Conservation (phyloP, 2,888 invertebrate species). For the Thymelicus sylvestris region DNA sequence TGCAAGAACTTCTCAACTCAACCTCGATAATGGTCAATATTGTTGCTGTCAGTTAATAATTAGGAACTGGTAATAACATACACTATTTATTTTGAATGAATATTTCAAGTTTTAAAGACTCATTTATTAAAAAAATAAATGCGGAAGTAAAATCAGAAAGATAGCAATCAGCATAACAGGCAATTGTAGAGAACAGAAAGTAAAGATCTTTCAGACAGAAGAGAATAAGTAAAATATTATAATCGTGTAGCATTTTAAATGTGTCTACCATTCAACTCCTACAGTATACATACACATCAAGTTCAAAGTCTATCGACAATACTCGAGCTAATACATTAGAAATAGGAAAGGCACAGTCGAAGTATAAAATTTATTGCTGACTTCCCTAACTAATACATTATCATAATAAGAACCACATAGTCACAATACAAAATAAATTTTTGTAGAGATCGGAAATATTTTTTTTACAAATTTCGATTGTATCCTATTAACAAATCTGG, state of each 20-base stretch:
- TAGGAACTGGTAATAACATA: no score
- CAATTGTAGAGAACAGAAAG: neutral
- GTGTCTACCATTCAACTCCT: conserved; percentile 61
- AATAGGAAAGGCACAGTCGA: conserved; percentile 85
- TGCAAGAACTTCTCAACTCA: no score
- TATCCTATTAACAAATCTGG: conserved; percentile 24
- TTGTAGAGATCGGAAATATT: conserved; percentile 38
- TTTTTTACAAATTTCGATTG: conserved; percentile 36
- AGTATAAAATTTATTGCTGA: conserved; percentile 85
- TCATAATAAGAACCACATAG: conserved; percentile 58
- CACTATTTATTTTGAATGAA: no score
- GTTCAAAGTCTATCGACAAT: conserved; percentile 71
- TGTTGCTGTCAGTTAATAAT: no score
- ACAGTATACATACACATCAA: conserved; percentile 78
- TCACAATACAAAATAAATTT: conserved; percentile 39
- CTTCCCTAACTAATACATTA: conserved; percentile 75
- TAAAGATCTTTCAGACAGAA: conserved; percentile 2
- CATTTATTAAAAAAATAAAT: neutral
- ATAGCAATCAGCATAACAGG: no score
- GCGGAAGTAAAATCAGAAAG: neutral
- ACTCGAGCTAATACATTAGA: conserved; percentile 82
- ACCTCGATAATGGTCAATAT: no score
- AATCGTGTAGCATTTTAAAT: conserved; percentile 58
- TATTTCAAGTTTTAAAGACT: no score
- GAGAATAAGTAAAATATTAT: conserved; percentile 11